These are phyloP conservation scores for Manis pentadactyla DNA, from an alignment of 2,797 vertebrate species.

Conservation along the genomic window DNA sequence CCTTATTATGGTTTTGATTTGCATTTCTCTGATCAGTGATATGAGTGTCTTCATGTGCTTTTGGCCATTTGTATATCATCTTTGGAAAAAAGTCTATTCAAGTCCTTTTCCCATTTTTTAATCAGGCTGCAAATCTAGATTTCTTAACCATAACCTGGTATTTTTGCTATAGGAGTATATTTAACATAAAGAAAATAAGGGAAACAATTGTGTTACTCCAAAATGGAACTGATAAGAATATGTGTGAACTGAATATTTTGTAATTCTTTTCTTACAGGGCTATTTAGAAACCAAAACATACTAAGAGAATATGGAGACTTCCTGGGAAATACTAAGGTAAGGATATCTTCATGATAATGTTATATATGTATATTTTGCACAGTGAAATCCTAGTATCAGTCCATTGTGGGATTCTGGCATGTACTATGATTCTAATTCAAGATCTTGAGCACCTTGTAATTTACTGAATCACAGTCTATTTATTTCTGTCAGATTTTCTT, in stretches of 20 bases:
- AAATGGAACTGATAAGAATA: slow-evolving; percentile 41
- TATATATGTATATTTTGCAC: background rate
- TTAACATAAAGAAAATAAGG: slow-evolving; percentile 27
- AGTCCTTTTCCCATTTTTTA: background rate
- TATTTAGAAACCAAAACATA: slow-evolving; percentile 95
- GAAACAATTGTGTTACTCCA: slow-evolving; percentile 32
- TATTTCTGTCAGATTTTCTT: slow-evolving; percentile 26
- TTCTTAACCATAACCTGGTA: slow-evolving; percentile 42
- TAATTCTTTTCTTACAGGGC: slow-evolving; percentile 86
- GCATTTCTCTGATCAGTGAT: background rate
- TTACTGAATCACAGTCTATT: background rate
- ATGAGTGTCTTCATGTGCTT: background rate
- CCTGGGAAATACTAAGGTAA: slow-evolving; percentile 98
- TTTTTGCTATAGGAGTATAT: slow-evolving; percentile 38
- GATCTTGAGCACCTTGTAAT: slow-evolving; percentile 30
- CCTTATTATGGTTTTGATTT: slow-evolving; percentile 34
- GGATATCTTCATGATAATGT: slow-evolving; percentile 45
- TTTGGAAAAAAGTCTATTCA: background rate
- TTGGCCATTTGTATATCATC: background rate
- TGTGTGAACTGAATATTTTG: slow-evolving; percentile 30
- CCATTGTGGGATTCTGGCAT: background rate
- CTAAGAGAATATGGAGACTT: slow-evolving; percentile 98
- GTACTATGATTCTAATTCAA: slow-evolving; percentile 9
- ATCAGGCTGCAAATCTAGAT: slow-evolving; percentile 11
- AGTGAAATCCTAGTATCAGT: background rate